phyloP scores from a whole-genome alignment of 2,113 vertebrate species.

The Protomyctophum bolini region DNA sequence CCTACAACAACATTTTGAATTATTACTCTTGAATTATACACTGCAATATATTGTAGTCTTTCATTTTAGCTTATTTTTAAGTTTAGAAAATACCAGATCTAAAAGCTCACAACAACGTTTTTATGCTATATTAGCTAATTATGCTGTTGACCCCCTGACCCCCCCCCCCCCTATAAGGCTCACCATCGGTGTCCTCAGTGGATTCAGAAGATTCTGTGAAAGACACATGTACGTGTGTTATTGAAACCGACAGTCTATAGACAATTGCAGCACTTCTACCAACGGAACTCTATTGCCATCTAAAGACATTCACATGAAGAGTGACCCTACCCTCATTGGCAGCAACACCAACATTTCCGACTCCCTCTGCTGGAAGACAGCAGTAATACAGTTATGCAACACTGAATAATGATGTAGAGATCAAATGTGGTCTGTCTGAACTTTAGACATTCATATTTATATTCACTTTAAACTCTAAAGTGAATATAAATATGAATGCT shows the following conservation, averaged over 20 bases:
- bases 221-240: neutral
- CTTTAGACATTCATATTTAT: too few species aligned
- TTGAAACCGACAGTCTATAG: neutral
- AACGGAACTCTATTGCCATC: slow-evolving; percentile 44
- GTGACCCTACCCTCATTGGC: slow-evolving; percentile 47
- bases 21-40: too few species aligned
- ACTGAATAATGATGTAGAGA: slow-evolving; percentile 3
- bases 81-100: too few species aligned
- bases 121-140: too few species aligned
- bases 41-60: too few species aligned
- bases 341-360: slow-evolving; percentile 26
- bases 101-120: too few species aligned
- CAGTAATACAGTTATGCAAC: slow-evolving; percentile 33
- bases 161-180: slow-evolving; percentile 22
- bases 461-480: neutral
- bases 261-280: neutral
- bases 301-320: slow-evolving; percentile 23
- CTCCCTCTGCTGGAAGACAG: slow-evolving; percentile 48
- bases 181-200: slow-evolving; percentile 57
- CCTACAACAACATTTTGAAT: too few species aligned
- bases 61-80: too few species aligned
- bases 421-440: slow-evolving; percentile 2
- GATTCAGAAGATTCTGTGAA: slow-evolving; percentile 54
- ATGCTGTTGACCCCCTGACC: too few species aligned
- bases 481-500: neutral